Base-by-base conservation (phyloP, 2,113 vertebrate species). In the Suricata suricatta region DNA sequence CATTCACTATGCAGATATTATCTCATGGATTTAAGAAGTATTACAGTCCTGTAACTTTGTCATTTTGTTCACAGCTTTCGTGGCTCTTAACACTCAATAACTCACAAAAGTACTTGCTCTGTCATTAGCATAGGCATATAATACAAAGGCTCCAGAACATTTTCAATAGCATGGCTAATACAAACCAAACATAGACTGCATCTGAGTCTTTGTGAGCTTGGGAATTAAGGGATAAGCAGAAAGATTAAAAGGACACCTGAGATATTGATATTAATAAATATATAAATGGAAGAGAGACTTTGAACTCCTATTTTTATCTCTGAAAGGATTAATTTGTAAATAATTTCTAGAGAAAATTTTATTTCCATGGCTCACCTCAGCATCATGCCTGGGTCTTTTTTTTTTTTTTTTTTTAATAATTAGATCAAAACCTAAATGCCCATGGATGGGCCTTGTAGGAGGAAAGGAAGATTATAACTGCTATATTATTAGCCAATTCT, bases 301-400 rank as follows among this genome's bases (percentile, higher is more conserved):
- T 83, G 66, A 69, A 2, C 17, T 7, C 92, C 8, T 60, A 9
- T 68, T 17, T 29, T 86, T 41, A 27, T 90, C 29, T 69, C 3
- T 85, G 57, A 71, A 92, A 88, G 38, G 4, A 25, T 82, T 96
- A 50, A 88, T 83, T 86, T 88, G 1, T 60, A 72, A 93, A 63
- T 82, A 93, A 63, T 82, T 89, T 96, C 12, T 94, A 81, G n/a
- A 79, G 82, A 31, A 94, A 31, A 94, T 68, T 88, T 72, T 93
- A 76, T 64, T 77, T 95, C 31, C 23, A 25, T 80, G n/a, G 54
- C 16, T 96, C 33, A 88, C 11, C 7, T 35, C 8, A 38, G n/a
- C 71, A 63, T 54, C 33, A 60, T 66, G 25, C 0, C 6, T 94
- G 15, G 8, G 13, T 31, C 60, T 93, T 93, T 47, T 47, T 29